Evolutionary conservation across 2,888 invertebrate species (phyloP).

Genomic region (Pristionchus maxplancki): DNA sequence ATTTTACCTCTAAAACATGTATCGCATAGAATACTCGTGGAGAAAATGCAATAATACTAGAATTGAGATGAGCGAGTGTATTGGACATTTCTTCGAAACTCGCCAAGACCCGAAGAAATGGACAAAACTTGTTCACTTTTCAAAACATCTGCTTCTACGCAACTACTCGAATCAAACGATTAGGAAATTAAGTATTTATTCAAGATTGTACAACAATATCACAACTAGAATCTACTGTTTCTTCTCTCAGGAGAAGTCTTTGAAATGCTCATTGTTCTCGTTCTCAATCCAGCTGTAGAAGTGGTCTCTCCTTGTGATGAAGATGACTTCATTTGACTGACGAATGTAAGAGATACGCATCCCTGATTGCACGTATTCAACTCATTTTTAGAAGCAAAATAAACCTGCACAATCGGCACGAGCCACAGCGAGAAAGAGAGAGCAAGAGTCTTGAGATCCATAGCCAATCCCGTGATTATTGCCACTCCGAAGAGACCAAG

Average conservation of each 20-base stretch:
- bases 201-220: no score
- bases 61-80: neutral
- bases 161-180: no score
- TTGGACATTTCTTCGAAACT: no score
- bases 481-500: slow-evolving; percentile 18
- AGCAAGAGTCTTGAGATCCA: neutral
- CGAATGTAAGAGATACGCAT: neutral
- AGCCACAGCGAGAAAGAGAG: slow-evolving; percentile 22
- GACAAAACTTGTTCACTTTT: no score
- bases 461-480: neutral
- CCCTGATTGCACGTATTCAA: neutral
- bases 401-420: slow-evolving; percentile 20
- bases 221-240: no score
- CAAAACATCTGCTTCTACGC: no score
- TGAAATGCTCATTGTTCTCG: no score
- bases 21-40: neutral
- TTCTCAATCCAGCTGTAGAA: no score
- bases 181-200: no score
- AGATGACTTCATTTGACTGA: neutral
- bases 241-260: no score
- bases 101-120: no score
- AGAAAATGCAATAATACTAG: neutral
- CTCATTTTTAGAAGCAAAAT: neutral
- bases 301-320: neutral
- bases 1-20: neutral